Evolutionary conservation across 2,113 vertebrate species (phyloP).

Genomic region (Notiomystis cincta): DNA sequence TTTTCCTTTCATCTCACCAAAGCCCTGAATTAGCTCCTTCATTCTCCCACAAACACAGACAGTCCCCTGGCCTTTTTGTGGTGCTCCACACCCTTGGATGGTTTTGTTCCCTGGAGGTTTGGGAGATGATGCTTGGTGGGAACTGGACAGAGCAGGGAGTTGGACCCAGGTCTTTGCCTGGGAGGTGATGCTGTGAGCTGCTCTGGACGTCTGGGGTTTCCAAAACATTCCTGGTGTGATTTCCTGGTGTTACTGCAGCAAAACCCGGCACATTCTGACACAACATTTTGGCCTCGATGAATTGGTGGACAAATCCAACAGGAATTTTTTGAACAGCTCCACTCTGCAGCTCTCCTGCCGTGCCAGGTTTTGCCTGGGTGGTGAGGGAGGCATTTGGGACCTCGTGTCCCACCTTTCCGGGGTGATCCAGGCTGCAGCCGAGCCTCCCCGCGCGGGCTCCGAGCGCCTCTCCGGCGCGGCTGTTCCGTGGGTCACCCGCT

Average conservation of each 20-base stretch:
- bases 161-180: neutral
- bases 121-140: neutral
- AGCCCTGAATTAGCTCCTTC: conserved; percentile 19
- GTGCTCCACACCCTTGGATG: neutral
- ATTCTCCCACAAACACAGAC: neutral
- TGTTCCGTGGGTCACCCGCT: neutral
- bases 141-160: neutral
- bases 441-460: fast-evolving
- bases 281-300: neutral
- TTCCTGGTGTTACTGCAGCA: neutral
- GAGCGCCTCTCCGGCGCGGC: neutral
- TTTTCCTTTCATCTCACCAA: conserved; percentile 45
- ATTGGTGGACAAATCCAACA: neutral
- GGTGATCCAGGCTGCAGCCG: fast-evolving
- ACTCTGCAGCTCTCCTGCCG: fast-evolving
- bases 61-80: neutral
- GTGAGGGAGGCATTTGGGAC: neutral
- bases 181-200: neutral
- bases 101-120: neutral
- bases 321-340: neutral
- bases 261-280: fast-evolving
- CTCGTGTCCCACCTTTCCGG: fast-evolving
- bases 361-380: neutral
- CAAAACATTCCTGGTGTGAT: neutral
- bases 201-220: neutral